Base-by-base conservation (phyloP, 2,888 invertebrate genomes). In the Agrotis puta region DNA sequence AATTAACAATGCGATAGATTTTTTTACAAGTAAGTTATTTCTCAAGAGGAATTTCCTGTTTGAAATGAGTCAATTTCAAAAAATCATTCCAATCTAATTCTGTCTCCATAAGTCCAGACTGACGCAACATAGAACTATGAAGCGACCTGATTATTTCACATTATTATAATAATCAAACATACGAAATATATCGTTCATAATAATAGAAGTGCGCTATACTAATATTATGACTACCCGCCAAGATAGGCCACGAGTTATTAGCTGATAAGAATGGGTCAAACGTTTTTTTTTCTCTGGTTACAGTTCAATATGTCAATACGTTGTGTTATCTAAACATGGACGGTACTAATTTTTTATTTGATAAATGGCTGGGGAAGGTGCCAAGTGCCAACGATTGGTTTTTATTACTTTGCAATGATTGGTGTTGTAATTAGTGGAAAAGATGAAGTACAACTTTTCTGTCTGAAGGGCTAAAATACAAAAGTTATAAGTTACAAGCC, bases 221-320 rank as follows among this genome's bases (percentile, higher is more conserved):
- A 71, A 71, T 79, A 80, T 76, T 70, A 71, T 71, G 71, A 76
- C 71, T 71, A 45, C 11, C 39, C 14, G 13, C n/a, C 47, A 50
- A 76, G 76, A 79, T 71, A 80, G 18, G 45, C 53, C 56, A 61
- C 48, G 27, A 72, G 59, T 75, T 71, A 71, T 70, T 80, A 68
- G 45, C 65, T 80, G 80, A 79, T 79, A 79, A 54, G 68, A 43
- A 47, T 57, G 39, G 68, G 65, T 80, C 64, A 63, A 69, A 61
- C 53, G 45, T 53, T 54, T 61, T 67, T 74, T 75, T 64, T 22
- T 20, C 24, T 48, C 20, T 47, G 24, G 22, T 50, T 22, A 71
- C 43, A 72, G 81, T 76, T 76, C 68, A 79, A 54, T 76, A 64
- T 71, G 80, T 76, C 80, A 75, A 59, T 70, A 45, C 14, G n/a